Percentiles rank a stretch among this genome's conserved stretches.
phyloP scores from a whole-genome alignment of 1,140 invertebrate genomes.

The Drosophila trapezifrons region DNA sequence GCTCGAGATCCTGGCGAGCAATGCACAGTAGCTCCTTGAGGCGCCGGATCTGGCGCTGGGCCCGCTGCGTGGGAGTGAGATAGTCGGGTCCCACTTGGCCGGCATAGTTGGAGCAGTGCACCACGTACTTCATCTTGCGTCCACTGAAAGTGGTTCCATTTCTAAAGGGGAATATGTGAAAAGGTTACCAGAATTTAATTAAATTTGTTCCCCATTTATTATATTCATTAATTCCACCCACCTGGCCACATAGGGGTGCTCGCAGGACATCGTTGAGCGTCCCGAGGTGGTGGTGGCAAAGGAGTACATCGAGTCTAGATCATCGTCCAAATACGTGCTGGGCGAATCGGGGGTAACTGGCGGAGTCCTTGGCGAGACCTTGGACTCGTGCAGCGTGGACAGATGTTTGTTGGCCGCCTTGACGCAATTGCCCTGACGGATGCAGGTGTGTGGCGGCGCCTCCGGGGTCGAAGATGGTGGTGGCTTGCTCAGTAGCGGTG shows the following conservation, averaged over 20 bases:
- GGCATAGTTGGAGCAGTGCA: constrained; percentile 92
- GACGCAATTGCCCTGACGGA: constrained; percentile 42
- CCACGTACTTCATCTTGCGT: constrained; percentile 89
- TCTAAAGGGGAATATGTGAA: constrained; percentile 64
- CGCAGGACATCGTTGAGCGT: constrained; percentile 85
- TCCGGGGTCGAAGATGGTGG: neutral
- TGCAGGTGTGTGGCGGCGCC: constrained; percentile 34
- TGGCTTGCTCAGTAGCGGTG: constrained; percentile 4
- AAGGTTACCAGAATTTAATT: neutral
- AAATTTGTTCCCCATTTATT: neutral
- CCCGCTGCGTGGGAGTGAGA: constrained; percentile 93
- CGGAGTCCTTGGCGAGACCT: constrained; percentile 85
- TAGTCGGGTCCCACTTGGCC: constrained; percentile 90
- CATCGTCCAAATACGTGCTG: constrained; percentile 86
- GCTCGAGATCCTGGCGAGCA: constrained; percentile 90
- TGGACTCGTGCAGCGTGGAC: constrained; percentile 67
- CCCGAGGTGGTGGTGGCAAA: constrained; percentile 90
- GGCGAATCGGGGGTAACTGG: constrained; percentile 87
- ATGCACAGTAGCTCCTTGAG: constrained; percentile 89
- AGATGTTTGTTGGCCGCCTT: constrained; percentile 47
- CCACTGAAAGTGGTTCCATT: constrained; percentile 91
- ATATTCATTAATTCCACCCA: constrained; percentile 19
- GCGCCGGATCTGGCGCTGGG: constrained; percentile 90
- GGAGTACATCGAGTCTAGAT: constrained; percentile 90
- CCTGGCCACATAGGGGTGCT: constrained; percentile 90